These are phyloP conservation scores for Daboia siamensis DNA, from an alignment of 2,113 vertebrate genomes.

Conservation along the genomic window DNA sequence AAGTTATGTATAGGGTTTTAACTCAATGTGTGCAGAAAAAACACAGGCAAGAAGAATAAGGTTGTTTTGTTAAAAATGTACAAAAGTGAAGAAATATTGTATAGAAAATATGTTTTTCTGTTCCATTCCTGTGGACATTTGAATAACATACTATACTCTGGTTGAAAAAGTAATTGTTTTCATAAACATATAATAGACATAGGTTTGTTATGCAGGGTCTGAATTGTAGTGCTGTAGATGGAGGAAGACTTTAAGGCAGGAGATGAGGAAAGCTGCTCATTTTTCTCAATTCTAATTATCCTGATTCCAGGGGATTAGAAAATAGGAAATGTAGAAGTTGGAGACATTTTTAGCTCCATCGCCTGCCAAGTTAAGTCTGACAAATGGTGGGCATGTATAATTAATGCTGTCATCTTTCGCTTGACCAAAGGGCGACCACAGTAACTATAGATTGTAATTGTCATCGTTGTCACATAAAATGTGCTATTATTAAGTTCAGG, in stretches of 20 bases:
- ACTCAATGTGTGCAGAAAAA: constrained; percentile 26
- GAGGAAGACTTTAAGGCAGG: constrained; percentile 40
- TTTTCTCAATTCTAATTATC: constrained; percentile 80
- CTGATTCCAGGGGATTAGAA: constrained; percentile 76
- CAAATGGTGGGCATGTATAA: constrained; percentile 79
- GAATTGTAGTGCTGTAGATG: constrained; percentile 32
- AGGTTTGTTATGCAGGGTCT: constrained; percentile 37
- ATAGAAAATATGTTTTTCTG: constrained; percentile 25
- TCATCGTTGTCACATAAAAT: constrained; percentile 88
- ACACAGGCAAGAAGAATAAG: constrained; percentile 22
- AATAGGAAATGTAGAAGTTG: constrained; percentile 80
- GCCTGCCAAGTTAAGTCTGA: constrained; percentile 82
- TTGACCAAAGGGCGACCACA: constrained; percentile 73
- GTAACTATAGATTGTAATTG: constrained; percentile 87
- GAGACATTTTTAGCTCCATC: constrained; percentile 73
- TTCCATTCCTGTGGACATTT: constrained; percentile 18
- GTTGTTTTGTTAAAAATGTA: constrained; percentile 15
- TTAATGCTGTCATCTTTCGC: constrained; percentile 78
- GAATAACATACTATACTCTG: constrained; percentile 40
- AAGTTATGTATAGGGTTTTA: constrained; percentile 34
- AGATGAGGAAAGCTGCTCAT: constrained; percentile 59
- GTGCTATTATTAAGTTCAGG: constrained; percentile 86
- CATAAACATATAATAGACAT: constrained; percentile 20
- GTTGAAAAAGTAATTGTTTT: constrained; percentile 20
- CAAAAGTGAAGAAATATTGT: constrained; percentile 34